These are phyloP conservation scores for Parazoanthus swiftii DNA, from an alignment of 92 coral and sea anemone genomes.

Conservation along the genomic window DNA sequence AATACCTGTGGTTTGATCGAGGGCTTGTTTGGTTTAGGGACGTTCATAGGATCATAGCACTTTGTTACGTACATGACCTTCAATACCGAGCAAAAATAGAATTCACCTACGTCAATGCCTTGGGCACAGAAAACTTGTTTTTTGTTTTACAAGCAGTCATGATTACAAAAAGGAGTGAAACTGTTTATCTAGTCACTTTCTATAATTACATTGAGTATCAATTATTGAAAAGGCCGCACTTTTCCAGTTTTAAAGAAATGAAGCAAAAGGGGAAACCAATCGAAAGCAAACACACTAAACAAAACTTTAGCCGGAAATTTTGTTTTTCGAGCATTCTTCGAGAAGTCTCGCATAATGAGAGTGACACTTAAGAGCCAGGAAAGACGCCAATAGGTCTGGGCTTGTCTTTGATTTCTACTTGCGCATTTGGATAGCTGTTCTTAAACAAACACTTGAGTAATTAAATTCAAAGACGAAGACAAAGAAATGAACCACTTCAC, in stretches of 20 bases:
- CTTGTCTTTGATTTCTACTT: background rate
- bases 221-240: conserved; percentile 9
- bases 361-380: conserved; percentile 20
- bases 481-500: background rate
- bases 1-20: conserved; percentile 39
- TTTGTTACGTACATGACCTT: conserved; percentile 8
- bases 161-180: background rate
- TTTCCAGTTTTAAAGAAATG: conserved; percentile 17
- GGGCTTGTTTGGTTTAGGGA: conserved; percentile 31
- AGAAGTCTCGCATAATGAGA: conserved; percentile 12
- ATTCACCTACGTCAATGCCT: conserved; percentile 3
- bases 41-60: background rate
- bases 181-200: background rate
- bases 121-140: background rate
- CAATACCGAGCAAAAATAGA: background rate
- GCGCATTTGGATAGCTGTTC: background rate
- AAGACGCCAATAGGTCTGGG: conserved; percentile 35
- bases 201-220: background rate
- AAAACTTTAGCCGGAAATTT: conserved; percentile 31
- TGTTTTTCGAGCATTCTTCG: conserved; percentile 11
- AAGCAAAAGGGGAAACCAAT: conserved; percentile 9
- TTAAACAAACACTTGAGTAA: background rate
- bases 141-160: background rate
- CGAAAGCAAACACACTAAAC: conserved; percentile 18
- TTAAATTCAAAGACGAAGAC: background rate